phyloP scores from a whole-genome alignment of 2,888 invertebrate species.

The Macrophya alboannulata region DNA sequence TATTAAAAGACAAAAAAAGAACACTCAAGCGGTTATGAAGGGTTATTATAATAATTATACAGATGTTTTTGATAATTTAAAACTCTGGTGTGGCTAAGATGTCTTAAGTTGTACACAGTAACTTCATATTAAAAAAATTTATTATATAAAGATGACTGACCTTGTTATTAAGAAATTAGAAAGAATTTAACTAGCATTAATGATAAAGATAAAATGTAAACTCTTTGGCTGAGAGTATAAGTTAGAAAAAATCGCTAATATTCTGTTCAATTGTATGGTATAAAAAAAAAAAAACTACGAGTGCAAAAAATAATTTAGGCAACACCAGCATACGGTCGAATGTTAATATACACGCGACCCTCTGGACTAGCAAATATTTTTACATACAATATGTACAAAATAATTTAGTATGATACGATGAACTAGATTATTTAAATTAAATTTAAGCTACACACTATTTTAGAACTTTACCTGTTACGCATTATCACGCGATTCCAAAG shows the following conservation, averaged over 20 bases:
- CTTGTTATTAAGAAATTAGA: constrained; percentile 70
- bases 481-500: constrained; percentile 50
- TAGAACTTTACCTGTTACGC: constrained; percentile 43
- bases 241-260: constrained; percentile 26
- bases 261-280: constrained; percentile 45
- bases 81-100: constrained; percentile 72
- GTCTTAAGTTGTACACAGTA: constrained; percentile 73
- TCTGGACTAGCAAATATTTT: constrained; percentile 75
- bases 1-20: constrained; percentile 92
- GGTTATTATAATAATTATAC: constrained; percentile 66
- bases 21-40: constrained; percentile 92
- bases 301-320: constrained; percentile 52
- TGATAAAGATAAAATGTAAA: constrained; percentile 19
- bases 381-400: constrained; percentile 77
- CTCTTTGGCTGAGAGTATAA: constrained; percentile 47
- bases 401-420: constrained; percentile 64
- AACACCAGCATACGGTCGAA: constrained; percentile 34
- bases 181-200: constrained; percentile 63
- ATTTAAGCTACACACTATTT: constrained; percentile 66
- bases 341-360: neutral
- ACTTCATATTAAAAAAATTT: constrained; percentile 74
- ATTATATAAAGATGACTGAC: constrained; percentile 71
- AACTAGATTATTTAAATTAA: constrained; percentile 73
- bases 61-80: constrained; percentile 57
- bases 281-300: constrained; percentile 26